Conservation (phyloP, 2,888 invertebrate species). For the Catonia carolina region DNA sequence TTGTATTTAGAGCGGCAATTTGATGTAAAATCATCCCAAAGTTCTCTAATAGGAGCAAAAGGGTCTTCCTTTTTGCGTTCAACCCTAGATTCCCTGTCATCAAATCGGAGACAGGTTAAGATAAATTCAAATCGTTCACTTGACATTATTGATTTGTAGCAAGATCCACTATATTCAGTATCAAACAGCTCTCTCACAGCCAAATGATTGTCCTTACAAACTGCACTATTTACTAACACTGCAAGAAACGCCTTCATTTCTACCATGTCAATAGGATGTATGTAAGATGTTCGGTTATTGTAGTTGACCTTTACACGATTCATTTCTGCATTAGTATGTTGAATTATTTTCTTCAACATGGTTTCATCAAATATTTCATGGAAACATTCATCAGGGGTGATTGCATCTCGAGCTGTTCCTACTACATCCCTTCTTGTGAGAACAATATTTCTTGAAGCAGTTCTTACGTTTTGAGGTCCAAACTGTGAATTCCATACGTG, state of each 20-base stretch:
- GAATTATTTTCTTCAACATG: background rate
- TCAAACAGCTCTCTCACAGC: slow-evolving; percentile 6
- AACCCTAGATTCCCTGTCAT: slow-evolving; percentile 2
- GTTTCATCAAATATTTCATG: slow-evolving; percentile 11
- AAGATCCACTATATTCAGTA: slow-evolving; percentile 5
- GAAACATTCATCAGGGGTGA: slow-evolving; percentile 1
- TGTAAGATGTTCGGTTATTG: background rate
- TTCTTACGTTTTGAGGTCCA: background rate
- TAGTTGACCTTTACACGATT: background rate
- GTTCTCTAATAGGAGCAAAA: slow-evolving; percentile 14
- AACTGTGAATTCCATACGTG: slow-evolving; percentile 5
- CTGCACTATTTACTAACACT: slow-evolving; percentile 6
- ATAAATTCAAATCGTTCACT: slow-evolving; percentile 12
- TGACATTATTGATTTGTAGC: slow-evolving; percentile 6
- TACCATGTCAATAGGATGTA: slow-evolving; percentile 3
- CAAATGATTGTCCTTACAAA: slow-evolving; percentile 7
- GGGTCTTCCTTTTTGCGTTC: slow-evolving; percentile 8
- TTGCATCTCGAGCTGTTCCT: background rate
- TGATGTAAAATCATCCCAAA: background rate
- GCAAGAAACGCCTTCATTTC: slow-evolving; percentile 6
- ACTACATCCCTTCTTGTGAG: slow-evolving; percentile 9
- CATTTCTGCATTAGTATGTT: slow-evolving; percentile 12
- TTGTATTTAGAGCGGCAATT: slow-evolving; percentile 7
- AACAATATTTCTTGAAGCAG: slow-evolving; percentile 2
- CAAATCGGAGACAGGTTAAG: slow-evolving; percentile 2